These are phyloP conservation scores for Xenentodon cancila DNA, from an alignment of 2,797 vertebrate species.

Conservation along the genomic window DNA sequence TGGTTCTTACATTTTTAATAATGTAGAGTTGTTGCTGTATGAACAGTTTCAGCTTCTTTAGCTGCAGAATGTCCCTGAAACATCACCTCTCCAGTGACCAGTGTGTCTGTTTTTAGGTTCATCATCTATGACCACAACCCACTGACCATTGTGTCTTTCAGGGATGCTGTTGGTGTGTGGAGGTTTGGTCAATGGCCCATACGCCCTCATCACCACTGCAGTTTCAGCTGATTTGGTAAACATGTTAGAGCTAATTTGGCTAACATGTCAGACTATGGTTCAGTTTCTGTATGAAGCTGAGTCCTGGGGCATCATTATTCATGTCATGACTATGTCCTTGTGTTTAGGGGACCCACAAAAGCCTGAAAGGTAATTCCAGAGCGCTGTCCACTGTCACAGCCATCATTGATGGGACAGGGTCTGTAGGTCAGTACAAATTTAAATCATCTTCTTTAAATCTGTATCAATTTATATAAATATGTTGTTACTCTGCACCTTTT, in stretches of 20 bases:
- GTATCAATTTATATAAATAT: too few species aligned
- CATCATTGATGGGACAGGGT: conserved; percentile 95
- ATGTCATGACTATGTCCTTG: conserved; percentile 7
- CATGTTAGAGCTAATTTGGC: conserved; percentile 86
- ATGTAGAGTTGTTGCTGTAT: too few species aligned
- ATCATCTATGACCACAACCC: neutral
- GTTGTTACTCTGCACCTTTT: too few species aligned
- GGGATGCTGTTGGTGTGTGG: conserved; percentile 93
- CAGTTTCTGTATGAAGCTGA: too few species aligned
- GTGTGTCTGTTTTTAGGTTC: neutral
- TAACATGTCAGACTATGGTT: conserved; percentile 45
- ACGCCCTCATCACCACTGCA: conserved; percentile 93
- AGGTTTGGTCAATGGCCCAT: conserved; percentile 91
- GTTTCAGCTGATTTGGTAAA: conserved; percentile 95
- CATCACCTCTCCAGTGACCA: too few species aligned
- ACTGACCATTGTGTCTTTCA: conserved; percentile 46
- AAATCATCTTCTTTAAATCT: too few species aligned
- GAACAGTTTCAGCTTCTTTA: too few species aligned
- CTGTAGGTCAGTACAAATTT: conserved; percentile 83
- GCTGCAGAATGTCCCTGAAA: too few species aligned
- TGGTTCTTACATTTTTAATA: too few species aligned
- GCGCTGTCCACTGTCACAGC: conserved; percentile 93
- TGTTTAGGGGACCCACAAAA: conserved; percentile 91
- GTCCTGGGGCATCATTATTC: neutral
- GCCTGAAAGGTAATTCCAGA: conserved; percentile 90